Conservation (phyloP, 2,888 invertebrate genomes). For the Amiota communis region DNA sequence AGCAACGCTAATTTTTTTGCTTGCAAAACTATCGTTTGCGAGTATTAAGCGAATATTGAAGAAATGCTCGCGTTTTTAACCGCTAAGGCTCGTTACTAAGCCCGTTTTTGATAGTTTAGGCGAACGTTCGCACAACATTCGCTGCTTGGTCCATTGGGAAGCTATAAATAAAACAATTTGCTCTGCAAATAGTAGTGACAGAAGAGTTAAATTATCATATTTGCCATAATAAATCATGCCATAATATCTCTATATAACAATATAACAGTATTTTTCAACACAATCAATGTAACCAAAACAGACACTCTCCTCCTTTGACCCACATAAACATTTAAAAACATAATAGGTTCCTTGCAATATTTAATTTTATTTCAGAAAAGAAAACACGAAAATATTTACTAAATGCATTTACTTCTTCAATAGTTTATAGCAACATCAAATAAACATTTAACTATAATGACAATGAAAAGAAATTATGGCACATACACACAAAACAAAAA, state of each 20-base stretch:
- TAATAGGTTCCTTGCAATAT: conserved; percentile 19
- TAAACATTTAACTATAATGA: not conserved
- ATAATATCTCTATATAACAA: not conserved
- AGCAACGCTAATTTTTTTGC: no score
- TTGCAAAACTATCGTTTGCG: no score
- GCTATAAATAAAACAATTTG: no score
- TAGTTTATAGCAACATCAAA: conserved; percentile 31
- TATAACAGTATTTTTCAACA: conserved; percentile 13
- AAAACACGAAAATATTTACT: not conserved
- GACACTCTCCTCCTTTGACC: not conserved
- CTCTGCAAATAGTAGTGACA: no score
- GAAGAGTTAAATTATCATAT: no score
- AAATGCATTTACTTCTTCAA: conserved; percentile 26
- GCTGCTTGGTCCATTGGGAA: no score
- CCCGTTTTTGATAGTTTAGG: no score
- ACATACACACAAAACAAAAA: not conserved
- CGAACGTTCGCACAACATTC: no score
- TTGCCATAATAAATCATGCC: no score
- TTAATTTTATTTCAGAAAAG: conserved; percentile 6
- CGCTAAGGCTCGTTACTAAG: no score
- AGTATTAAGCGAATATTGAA: no score
- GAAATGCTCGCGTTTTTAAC: no score
- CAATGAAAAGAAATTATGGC: not conserved
- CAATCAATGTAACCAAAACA: conserved; percentile 15
- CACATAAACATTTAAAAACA: conserved; percentile 16